phyloP scores from a whole-genome alignment of 2,797 vertebrate genomes.

The Tokudaia muenninki region DNA sequence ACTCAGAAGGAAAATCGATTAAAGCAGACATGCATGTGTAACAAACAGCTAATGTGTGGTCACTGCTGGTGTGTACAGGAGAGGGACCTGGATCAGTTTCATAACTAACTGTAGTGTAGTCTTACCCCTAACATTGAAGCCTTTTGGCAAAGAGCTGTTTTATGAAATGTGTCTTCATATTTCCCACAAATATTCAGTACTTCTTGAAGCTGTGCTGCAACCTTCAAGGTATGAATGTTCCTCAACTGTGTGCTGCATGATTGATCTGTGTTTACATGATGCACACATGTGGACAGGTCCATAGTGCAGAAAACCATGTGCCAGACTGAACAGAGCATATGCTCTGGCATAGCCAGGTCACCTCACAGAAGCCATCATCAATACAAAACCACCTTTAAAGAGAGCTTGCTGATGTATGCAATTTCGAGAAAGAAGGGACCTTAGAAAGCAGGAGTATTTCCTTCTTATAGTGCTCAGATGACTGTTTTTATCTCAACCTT shows the following conservation, averaged over 20 bases:
- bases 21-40: neutral
- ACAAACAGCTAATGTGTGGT: neutral
- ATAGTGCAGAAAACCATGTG: neutral
- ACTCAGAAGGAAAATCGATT: neutral
- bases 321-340: neutral
- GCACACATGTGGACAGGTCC: neutral
- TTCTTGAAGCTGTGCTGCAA: neutral
- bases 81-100: conserved; percentile 3
- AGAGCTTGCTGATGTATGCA: neutral
- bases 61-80: neutral
- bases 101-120: neutral
- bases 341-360: neutral
- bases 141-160: conserved; percentile 9
- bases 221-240: neutral
- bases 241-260: neutral
- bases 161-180: neutral
- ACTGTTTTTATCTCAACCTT: neutral
- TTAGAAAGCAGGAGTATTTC: neutral
- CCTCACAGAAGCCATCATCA: neutral
- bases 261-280: neutral
- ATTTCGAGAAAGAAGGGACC: neutral
- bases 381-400: conserved; percentile 17
- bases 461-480: neutral
- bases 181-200: neutral
- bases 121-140: neutral